Evolutionary conservation across 2,888 invertebrate species (phyloP), one percentile per base, ranked within the genome.

Genomic region (Platycheirus rosarum): DNA sequence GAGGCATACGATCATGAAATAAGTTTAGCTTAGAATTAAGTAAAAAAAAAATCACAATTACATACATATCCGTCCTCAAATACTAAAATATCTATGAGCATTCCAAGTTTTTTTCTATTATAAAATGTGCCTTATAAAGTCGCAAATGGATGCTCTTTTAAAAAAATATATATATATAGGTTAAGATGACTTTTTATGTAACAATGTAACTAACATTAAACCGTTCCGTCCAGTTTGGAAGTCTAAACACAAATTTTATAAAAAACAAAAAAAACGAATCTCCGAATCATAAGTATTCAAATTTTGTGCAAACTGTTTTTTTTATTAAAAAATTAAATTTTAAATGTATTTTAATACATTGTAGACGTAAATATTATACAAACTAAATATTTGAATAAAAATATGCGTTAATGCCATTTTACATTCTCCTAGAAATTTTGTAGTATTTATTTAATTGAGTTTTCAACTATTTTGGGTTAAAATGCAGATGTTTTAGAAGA

Each of bases 1-100:
- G 88, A 88, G 60, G 87, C 88, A 48, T 90, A 90, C 80, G 90
- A 89, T 55, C 90, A 90, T 79, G 89, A 89, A 85, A 89, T 90
- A 66, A 90, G 90, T 82, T 88, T 90, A 86, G 89, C 90, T 63
- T 90, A 86, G 86, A 6, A 37, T 77, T 73, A 48, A 77, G 68
- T 77, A 77, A 16, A 40, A 40, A 9, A 53, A 32, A 71, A n/a
- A 51, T n/a, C 8, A 62, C 23, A 40, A 42, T 29, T 23, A 35
- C 42, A 40, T 63, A 49, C 48, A 69, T 60, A 63, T 73, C 82
- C 77, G 73, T 80, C 76, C 76, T 70, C 37, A 69, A 69, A 40
- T 60, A 46, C 23, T 46, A 55, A 75, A 23, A 57, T 69, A 42
- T 18, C 13, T 60, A 35, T 7, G 44, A 68, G 63, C 49, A 65